Evolutionary conservation across 2,797 vertebrate genomes (phyloP).

Genomic region (Pangasius djambal): DNA sequence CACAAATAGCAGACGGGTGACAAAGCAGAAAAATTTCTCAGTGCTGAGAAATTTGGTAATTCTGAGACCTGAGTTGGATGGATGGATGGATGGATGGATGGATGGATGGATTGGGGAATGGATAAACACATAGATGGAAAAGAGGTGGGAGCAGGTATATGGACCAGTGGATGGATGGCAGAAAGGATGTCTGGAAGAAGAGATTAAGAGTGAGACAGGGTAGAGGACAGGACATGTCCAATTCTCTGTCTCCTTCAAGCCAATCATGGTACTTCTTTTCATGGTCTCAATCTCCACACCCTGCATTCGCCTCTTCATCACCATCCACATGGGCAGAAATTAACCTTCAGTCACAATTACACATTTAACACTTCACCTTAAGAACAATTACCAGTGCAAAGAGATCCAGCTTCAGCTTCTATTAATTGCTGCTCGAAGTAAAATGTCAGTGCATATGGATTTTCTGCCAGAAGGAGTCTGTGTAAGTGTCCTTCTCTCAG

Average conservation of each 20-base stretch:
- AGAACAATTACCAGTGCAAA: slow-evolving; percentile 73
- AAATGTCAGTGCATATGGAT: slow-evolving; percentile 79
- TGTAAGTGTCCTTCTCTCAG: slow-evolving; percentile 72
- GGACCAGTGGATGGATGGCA: background rate
- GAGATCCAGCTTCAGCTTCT: slow-evolving; percentile 67
- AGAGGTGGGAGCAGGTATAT: background rate
- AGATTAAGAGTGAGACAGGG: background rate
- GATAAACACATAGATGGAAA: background rate
- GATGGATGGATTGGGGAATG: background rate
- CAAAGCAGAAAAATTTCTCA: background rate
- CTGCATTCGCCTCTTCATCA: slow-evolving; percentile 48
- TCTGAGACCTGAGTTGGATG: background rate
- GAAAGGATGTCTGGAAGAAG: slow-evolving; percentile 2
- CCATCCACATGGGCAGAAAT: slow-evolving; percentile 49
- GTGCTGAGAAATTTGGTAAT: background rate
- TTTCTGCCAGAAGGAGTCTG: slow-evolving; percentile 77
- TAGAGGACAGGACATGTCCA: slow-evolving; percentile 30
- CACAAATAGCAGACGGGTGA: background rate
- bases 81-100: background rate
- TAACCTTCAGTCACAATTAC: slow-evolving; percentile 64
- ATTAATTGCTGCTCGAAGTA: slow-evolving; percentile 80
- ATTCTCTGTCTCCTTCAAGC: slow-evolving; percentile 9
- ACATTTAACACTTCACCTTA: slow-evolving; percentile 70
- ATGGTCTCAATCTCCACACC: slow-evolving; percentile 16
- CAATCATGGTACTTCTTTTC: slow-evolving; percentile 15